Percentiles rank a stretch among this genome's conserved stretches.
Evolutionary conservation across 1,140 invertebrate species (phyloP).

Genomic region (Drosophila lini): DNA sequence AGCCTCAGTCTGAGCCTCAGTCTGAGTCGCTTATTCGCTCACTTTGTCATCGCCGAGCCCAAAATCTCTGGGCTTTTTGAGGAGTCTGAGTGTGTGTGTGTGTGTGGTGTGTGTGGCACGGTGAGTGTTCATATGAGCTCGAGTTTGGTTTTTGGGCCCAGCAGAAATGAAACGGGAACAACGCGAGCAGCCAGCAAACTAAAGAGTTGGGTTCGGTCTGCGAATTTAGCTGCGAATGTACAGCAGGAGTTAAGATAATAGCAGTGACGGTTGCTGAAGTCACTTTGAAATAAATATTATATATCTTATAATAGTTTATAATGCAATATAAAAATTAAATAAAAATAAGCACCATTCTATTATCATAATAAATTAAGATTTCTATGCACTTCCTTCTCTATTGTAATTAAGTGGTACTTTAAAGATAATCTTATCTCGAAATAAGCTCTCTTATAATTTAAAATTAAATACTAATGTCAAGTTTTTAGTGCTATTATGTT

Average conservation of each 20-base stretch:
- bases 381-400: too few species aligned
- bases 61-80: constrained; percentile 33
- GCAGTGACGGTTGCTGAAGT: too few species aligned
- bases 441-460: background rate
- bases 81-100: constrained; percentile 11
- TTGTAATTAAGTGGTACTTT: too few species aligned
- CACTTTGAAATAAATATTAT: too few species aligned
- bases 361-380: too few species aligned
- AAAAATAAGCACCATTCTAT: too few species aligned
- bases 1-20: constrained; percentile 24
- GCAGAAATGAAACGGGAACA: constrained; percentile 72
- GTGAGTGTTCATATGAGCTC: constrained; percentile 28
- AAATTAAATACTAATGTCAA: background rate
- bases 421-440: too few species aligned
- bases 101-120: constrained; percentile 26
- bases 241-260: background rate
- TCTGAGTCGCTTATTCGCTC: constrained; percentile 52
- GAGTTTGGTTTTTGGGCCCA: constrained; percentile 15
- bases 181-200: constrained; percentile 63
- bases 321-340: too few species aligned
- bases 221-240: constrained; percentile 6
- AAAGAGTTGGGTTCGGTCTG: constrained; percentile 21
- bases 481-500: background rate
- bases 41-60: constrained; percentile 80
- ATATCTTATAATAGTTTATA: background rate